Evolutionary conservation across 2,797 vertebrate genomes (phyloP).

Genomic region (Ambastaia sidthimunki): DNA sequence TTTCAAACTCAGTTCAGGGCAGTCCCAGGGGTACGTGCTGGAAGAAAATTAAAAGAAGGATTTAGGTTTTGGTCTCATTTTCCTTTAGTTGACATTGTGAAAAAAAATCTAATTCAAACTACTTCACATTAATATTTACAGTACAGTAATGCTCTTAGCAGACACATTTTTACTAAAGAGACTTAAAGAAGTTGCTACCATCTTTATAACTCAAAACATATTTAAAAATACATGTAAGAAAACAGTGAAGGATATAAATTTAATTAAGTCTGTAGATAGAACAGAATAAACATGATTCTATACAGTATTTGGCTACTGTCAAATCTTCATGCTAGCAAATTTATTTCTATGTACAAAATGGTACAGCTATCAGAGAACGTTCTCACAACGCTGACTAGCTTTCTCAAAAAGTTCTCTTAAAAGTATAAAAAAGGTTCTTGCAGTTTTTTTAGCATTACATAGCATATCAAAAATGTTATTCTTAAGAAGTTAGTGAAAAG

Average conservation of each 20-base stretch:
- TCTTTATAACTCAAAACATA: neutral
- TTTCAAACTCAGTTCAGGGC: constrained; percentile 49
- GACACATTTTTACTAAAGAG: constrained; percentile 24
- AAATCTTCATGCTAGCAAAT: neutral
- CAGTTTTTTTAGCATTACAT: too few species aligned
- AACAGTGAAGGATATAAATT: neutral
- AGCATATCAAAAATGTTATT: too few species aligned
- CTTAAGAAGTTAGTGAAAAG: too few species aligned
- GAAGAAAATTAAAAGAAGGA: constrained; percentile 53
- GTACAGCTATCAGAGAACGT: neutral
- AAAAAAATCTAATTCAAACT: constrained; percentile 40
- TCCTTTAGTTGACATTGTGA: constrained; percentile 8
- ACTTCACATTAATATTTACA: constrained; percentile 43
- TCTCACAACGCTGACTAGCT: too few species aligned
- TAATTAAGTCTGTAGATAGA: neutral
- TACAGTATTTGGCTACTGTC: neutral
- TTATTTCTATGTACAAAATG: neutral
- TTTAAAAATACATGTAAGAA: constrained; percentile 18
- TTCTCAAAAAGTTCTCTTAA: too few species aligned
- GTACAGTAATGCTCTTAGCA: constrained; percentile 39
- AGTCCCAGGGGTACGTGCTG: constrained; percentile 34
- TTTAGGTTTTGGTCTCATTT: constrained; percentile 42
- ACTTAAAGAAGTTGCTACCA: constrained; percentile 18
- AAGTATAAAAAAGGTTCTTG: too few species aligned
- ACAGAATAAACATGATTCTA: neutral